Conservation (phyloP, 2,113 vertebrate species). For the Eptesicus fuscus region DNA sequence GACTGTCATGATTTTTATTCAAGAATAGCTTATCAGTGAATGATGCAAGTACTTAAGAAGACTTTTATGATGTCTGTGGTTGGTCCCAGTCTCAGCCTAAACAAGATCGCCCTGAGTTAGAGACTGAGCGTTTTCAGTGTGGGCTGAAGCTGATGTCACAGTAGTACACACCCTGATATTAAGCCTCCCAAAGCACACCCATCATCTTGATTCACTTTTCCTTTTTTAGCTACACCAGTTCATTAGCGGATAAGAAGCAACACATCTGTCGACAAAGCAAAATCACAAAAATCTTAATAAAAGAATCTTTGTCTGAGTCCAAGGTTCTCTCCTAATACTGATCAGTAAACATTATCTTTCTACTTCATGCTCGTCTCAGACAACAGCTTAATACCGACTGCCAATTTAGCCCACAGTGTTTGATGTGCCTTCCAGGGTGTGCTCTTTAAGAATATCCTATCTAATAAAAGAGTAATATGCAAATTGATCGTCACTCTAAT, state of each 20-base stretch:
- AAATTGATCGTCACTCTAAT: too few species aligned
- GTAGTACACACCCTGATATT: constrained; percentile 35
- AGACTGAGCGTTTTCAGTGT: neutral
- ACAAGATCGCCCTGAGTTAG: constrained; percentile 12
- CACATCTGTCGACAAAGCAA: neutral
- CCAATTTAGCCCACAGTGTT: neutral
- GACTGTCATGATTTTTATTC: neutral
- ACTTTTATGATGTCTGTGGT: constrained; percentile 30
- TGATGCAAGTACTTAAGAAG: constrained; percentile 40
- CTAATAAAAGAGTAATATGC: too few species aligned
- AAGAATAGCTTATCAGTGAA: constrained; percentile 41
- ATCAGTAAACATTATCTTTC: neutral
- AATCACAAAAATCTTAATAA: constrained; percentile 14
- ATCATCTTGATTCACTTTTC: constrained; percentile 49
- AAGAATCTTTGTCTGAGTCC: neutral
- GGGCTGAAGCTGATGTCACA: constrained; percentile 43
- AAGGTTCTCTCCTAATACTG: neutral
- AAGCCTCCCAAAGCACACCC: constrained; percentile 14
- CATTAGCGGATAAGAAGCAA: neutral
- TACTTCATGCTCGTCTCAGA: neutral
- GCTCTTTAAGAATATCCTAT: neutral
- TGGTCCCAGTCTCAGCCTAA: constrained; percentile 41
- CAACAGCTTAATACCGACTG: neutral
- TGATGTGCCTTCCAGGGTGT: neutral
- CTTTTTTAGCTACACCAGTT: constrained; percentile 5